Evolutionary conservation across 30 jellyfish, hydroid and myxozoan genomes (phyloP), one percentile per base, ranked within the genome.

Genomic region (Cassiopea andromeda): DNA sequence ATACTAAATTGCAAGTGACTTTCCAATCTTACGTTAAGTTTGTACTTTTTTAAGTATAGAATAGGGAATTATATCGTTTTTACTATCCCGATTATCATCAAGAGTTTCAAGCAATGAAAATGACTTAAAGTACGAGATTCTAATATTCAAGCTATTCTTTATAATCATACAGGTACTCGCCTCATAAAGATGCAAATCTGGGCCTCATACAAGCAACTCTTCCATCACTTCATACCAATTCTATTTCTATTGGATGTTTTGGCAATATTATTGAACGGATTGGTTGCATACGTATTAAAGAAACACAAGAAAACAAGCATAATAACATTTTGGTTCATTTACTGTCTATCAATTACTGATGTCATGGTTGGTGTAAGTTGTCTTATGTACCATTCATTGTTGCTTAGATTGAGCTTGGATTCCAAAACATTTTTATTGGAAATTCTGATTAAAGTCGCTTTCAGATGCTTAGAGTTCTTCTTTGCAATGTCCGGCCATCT

Each of bases 301-400:
- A 70, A 70, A 15, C 57, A 70, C 54, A 70, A 70, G 79, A 70
- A 70, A 19, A 70, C 79, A 7, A 16, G 43, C 79, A 43, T 70
- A 1, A 16, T 70, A 70, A 7, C 5, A 70, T 43, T 18, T 70
- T 70, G 48, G 54, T 70, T 70, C 49, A 43, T 70, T 18, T 70
- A 19, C 50, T 70, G 79, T 38, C 43, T 70, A 16, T 70, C 57
- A 27, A 70, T 70, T 27, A 9, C 79, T 43, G 79, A 70, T 70
- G 79, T 70, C 2, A 7, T 70, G 79, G 79, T 70, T 1, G 79
- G 79, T 6, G 79, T 70, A 3, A 2, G 7, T 2, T 27, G n/a
- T 9, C 79, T 70, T 1, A 43, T 38, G 27, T 18, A 4, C 5
- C 50, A 15, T 43, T 18, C 43, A 17, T 18, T 43, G 17, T 38